These are phyloP conservation scores for Pollachius pollachius DNA, from an alignment of 2,113 vertebrate species.

Conservation along the genomic window DNA sequence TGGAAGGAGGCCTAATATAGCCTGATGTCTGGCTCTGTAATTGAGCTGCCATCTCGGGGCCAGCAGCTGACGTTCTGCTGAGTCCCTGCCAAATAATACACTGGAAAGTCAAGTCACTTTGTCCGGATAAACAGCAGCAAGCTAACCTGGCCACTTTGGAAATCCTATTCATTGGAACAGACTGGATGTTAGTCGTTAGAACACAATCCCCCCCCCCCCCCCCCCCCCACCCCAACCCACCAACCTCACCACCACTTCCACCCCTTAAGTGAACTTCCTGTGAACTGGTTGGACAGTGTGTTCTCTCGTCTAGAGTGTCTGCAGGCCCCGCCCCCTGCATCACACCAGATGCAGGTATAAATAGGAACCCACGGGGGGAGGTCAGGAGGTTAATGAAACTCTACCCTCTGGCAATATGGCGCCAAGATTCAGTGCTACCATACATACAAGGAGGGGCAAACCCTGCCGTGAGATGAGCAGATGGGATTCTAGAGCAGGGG, in stretches of 20 bases:
- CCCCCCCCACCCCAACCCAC: too few species aligned
- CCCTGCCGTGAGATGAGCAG: constrained; percentile 43
- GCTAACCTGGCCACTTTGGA: constrained; percentile 5
- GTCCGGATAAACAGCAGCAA: constrained; percentile 32
- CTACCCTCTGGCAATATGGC: constrained; percentile 65
- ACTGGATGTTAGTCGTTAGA: constrained; percentile 19
- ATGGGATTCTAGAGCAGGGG: constrained; percentile 45
- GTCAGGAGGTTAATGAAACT: constrained; percentile 64
- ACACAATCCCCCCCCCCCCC: constrained; percentile 5
- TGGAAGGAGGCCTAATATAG: constrained; percentile 35
- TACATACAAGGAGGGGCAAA: constrained; percentile 43
- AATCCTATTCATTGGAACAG: constrained; percentile 20
- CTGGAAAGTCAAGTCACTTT: constrained; percentile 45
- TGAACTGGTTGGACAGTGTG: constrained; percentile 35
- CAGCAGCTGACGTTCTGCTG: constrained; percentile 38
- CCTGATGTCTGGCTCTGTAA: constrained; percentile 38
- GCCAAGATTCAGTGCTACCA: constrained; percentile 43
- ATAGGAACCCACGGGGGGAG: constrained; percentile 44
- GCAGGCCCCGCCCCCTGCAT: constrained; percentile 24
- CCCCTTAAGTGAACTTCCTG: constrained; percentile 34
- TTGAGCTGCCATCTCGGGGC: constrained; percentile 34
- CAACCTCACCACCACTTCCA: constrained; percentile 2
- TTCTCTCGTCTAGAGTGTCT: constrained; percentile 29
- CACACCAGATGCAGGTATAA: constrained; percentile 66
- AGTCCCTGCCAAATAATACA: constrained; percentile 47